A percentile compares a stretch with the other conserved stretches of the same genome.
These are phyloP conservation scores for Paragorgia papillata DNA, from an alignment of 92 coral and sea anemone genomes.

Conservation along the genomic window DNA sequence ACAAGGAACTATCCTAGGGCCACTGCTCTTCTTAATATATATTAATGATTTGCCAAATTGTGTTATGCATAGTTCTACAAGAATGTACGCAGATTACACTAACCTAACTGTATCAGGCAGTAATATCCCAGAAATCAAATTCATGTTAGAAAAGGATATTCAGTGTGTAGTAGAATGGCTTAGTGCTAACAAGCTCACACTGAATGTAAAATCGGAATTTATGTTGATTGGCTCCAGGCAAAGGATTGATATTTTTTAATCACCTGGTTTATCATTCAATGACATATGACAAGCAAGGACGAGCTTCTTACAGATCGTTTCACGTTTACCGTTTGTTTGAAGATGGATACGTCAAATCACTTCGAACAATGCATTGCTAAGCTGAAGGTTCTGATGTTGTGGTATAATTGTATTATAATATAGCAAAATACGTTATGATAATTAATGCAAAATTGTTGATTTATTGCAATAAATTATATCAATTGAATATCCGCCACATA, in stretches of 20 bases:
- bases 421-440: too few species aligned
- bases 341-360: too few species aligned
- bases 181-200: conserved; percentile 47
- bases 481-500: too few species aligned
- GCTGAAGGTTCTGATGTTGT: too few species aligned
- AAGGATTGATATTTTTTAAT: conserved; percentile 45
- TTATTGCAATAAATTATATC: too few species aligned
- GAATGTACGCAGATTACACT: conserved; percentile 53
- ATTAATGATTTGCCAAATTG: conserved; percentile 51
- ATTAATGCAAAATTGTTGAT: too few species aligned
- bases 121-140: conserved; percentile 27
- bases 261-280: too few species aligned
- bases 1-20: conserved; percentile 47
- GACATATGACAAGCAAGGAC: too few species aligned
- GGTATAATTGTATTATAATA: too few species aligned
- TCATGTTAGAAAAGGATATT: conserved; percentile 28
- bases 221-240: conserved; percentile 46
- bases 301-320: too few species aligned
- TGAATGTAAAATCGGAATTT: conserved; percentile 42
- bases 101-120: conserved; percentile 37
- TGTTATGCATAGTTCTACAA: conserved; percentile 12
- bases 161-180: conserved; percentile 41
- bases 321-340: too few species aligned
- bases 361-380: too few species aligned
- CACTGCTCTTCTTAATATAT: conserved; percentile 42